Evolutionary conservation across 2,113 vertebrate genomes (phyloP).

Genomic region (Tyto alba): DNA sequence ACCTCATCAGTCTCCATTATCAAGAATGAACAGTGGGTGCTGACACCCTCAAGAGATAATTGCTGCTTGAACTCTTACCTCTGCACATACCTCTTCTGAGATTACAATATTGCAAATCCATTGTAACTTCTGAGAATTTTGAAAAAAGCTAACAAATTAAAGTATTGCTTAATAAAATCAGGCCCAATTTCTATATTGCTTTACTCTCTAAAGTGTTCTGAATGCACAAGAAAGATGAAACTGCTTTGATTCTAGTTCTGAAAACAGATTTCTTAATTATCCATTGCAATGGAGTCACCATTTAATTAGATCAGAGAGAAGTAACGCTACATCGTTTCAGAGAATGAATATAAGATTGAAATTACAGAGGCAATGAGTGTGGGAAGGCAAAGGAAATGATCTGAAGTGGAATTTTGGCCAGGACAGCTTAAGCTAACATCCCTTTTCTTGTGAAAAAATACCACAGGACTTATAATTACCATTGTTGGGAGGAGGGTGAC

Average conservation of each 20-base stretch:
- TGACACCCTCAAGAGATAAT: not conserved
- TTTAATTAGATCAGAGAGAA: not conserved
- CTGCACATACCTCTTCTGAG: not conserved
- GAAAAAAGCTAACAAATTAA: not conserved
- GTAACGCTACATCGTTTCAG: not conserved
- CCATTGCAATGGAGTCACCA: not conserved
- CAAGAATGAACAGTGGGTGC: fast-evolving
- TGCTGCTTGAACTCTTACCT: not conserved
- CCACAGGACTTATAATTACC: not conserved
- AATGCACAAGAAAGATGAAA: not conserved
- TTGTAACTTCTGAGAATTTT: not conserved
- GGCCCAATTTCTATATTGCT: not conserved
- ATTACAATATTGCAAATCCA: not conserved
- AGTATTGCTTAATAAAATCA: not conserved
- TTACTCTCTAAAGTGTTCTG: not conserved
- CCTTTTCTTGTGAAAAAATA: slow-evolving; percentile 1
- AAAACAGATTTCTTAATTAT: not conserved
- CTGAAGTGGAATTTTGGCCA: not conserved
- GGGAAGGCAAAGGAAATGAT: not conserved
- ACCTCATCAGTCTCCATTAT: not conserved
- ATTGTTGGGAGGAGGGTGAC: not conserved
- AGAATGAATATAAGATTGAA: not conserved
- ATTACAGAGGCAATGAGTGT: not conserved
- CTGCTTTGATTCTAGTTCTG: not conserved
- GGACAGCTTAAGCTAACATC: not conserved